phyloP scores from a whole-genome alignment of 2,888 invertebrate species.

The Perizoma flavofasciatum region DNA sequence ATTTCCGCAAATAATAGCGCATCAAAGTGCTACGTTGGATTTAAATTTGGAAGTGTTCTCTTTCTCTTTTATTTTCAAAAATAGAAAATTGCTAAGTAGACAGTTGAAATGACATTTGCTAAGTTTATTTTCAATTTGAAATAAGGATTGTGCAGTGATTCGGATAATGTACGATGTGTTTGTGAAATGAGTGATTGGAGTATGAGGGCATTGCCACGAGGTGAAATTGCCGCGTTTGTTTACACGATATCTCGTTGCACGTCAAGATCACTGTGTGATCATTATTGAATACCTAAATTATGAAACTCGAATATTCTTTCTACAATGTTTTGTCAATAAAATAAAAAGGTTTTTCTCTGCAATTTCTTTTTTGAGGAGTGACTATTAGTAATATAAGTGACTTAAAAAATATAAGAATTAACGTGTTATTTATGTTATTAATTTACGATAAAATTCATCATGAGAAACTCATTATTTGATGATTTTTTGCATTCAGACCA shows the following conservation, averaged over 20 bases:
- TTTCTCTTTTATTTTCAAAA: not conserved
- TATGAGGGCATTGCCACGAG: conserved; percentile 35
- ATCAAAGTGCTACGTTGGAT: not conserved
- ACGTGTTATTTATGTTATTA: no score
- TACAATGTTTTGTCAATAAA: no score
- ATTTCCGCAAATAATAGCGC: conserved; percentile 1
- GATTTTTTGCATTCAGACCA: no score
- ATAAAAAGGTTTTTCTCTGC: no score
- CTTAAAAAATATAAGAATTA: no score
- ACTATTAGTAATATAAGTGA: no score
- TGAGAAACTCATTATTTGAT: no score
- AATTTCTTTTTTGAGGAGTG: no score
- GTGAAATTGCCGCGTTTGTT: conserved; percentile 36
- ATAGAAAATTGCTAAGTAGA: not conserved
- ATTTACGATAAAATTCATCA: no score
- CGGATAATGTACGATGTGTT: conserved; percentile 11
- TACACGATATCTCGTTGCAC: conserved; percentile 23
- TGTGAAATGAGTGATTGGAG: conserved; percentile 20
- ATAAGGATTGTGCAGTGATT: conserved; percentile 36
- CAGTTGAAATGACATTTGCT: conserved; percentile 9
- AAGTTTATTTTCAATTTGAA: conserved; percentile 34
- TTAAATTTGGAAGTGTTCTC: conserved; percentile 23
- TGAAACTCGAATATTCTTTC: not conserved
- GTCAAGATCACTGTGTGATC: conserved; percentile 14
- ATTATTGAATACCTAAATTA: conserved; percentile 5